These are phyloP conservation scores for Pentamera pediparva DNA, from an alignment of 53 echinoderm and acorn worm genomes.

Conservation along the genomic window DNA sequence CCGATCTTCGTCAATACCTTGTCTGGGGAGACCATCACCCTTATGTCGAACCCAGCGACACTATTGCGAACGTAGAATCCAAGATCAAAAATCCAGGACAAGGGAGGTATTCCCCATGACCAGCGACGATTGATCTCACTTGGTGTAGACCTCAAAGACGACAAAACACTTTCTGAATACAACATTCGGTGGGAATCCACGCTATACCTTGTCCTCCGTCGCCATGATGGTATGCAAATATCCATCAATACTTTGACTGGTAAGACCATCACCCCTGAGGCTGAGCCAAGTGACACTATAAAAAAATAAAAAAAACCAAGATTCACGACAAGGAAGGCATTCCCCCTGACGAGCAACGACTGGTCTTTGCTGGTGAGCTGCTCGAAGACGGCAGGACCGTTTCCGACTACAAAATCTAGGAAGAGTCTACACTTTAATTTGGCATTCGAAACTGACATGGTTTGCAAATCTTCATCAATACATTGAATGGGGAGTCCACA, in stretches of 20 bases:
- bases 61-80: conserved; percentile 16
- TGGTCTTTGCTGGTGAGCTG: conserved; percentile 11
- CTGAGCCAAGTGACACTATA: conserved; percentile 82
- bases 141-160: conserved; percentile 32
- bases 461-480: background rate
- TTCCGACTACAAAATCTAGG: background rate
- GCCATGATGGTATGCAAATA: conserved; percentile 33
- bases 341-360: conserved; percentile 8
- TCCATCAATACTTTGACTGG: conserved; percentile 8
- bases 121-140: background rate
- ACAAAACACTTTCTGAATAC: conserved; percentile 85
- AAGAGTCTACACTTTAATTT: background rate
- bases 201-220: conserved; percentile 86
- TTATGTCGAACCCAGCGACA: conserved; percentile 13
- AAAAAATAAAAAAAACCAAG: conserved; percentile 84
- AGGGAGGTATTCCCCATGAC: conserved; percentile 8
- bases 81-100: conserved; percentile 28
- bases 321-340: conserved; percentile 95
- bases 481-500: background rate
- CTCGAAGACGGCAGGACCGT: conserved; percentile 21
- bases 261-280: conserved; percentile 69
- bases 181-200: conserved; percentile 99
- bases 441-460: background rate
- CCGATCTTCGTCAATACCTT: conserved; percentile 36
- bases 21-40: conserved; percentile 34